Evolutionary conservation across 2,888 invertebrate genomes (phyloP), one percentile per base, ranked within the genome.

Genomic region (Dilophus febrilis): DNA sequence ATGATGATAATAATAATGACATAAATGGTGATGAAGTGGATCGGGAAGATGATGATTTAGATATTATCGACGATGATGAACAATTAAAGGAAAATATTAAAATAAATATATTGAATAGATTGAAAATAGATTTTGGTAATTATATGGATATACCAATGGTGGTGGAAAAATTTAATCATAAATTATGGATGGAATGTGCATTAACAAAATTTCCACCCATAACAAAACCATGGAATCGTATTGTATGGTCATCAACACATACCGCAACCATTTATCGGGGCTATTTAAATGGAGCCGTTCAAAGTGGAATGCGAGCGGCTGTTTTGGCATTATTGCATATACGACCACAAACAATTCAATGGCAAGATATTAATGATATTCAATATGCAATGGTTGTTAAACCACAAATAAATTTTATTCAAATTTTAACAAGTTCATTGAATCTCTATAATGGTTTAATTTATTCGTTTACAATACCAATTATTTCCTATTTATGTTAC

Each of bases 251-350:
- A 3, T 62, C 61, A 3, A 48, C 56, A 4, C 47, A 53, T 4
- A 47, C 48, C 2, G 56, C 53, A 13, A 56, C 54, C 28, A 48
- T 41, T 26, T 55, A 55, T 47, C 56, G 61, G 13, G 59, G 56
- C 12, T 48, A 50, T n/a, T 46, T 62, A 37, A 54, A 53, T 4
- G 62, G 62, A 1, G 59, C 59, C 0, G 57, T 61, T 1, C 58
- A 61, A 43, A 60, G 59, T 42, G 61, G 61, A 1, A 29, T 58
- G 2, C 48, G 59, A 34, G 56, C 62, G 6, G 61, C 61, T 1
- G 11, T 45, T 10, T 51, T 51, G 45, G 53, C 58, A 2, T 42
- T 61, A 8, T 49, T 58, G 3, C 40, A 55, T 10, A 44, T 58
- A 3, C 49, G 59, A 4, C 61, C 61, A 0, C 61, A 61, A 48